Conservation (phyloP, 2,797 vertebrate species). For the Enteromius radiatus region DNA sequence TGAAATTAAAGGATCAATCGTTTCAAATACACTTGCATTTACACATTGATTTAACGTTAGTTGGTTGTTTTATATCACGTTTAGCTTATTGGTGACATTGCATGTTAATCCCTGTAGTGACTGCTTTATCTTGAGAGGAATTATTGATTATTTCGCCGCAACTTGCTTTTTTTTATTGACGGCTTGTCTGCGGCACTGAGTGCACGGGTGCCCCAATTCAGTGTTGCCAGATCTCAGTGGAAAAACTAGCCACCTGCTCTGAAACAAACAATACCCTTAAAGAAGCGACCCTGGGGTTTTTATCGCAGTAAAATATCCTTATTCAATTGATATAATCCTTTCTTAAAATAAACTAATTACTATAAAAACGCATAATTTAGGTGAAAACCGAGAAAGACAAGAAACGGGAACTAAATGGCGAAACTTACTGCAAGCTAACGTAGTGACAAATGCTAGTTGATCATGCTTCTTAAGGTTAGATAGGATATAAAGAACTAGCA, state of each 20-base stretch:
- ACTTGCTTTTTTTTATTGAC: conserved; percentile 8
- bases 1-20: background rate
- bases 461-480: background rate
- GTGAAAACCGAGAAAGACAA: too few relatives aligned
- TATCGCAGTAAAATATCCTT: background rate
- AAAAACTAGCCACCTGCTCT: background rate
- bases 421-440: background rate
- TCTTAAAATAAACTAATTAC: too few relatives aligned
- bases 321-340: background rate
- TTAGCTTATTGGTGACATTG: background rate
- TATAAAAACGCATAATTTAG: background rate
- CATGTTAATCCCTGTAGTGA: background rate
- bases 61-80: background rate
- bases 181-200: conserved; percentile 13
- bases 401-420: background rate
- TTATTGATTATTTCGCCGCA: conserved; percentile 12
- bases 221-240: background rate
- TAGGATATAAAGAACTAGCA: background rate
- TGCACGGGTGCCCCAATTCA: background rate
- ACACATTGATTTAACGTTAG: background rate
- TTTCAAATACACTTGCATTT: background rate
- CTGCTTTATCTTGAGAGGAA: background rate
- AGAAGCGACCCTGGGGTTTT: background rate
- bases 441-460: background rate
- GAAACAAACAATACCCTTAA: background rate